Conservation (phyloP, 30 jellyfish, hydroid and myxozoan species). For the Rhopilema esculentum region DNA sequence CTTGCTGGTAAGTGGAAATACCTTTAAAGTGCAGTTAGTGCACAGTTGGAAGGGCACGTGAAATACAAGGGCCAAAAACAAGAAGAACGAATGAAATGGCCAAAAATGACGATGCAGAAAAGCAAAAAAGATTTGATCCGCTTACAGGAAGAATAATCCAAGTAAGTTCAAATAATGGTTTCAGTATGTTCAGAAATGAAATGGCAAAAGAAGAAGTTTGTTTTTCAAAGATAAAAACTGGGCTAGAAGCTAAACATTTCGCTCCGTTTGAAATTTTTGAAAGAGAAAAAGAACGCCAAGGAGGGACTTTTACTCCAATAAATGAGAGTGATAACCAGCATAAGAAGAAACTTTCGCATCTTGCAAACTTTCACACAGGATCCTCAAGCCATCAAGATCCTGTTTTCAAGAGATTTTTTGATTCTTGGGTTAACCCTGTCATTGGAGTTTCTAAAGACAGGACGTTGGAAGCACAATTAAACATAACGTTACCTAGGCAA, state of each 20-base stretch:
- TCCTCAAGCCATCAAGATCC: background rate
- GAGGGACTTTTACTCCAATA: background rate
- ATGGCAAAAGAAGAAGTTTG: background rate
- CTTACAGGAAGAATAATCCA: slow-evolving; percentile 53
- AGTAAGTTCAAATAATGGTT: slow-evolving; percentile 41
- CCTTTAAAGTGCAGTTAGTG: too few species aligned
- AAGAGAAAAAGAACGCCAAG: background rate
- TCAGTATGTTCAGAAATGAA: slow-evolving; percentile 14
- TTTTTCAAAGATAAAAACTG: slow-evolving; percentile 14
- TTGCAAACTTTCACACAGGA: background rate
- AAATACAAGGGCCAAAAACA: background rate
- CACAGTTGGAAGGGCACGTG: too few species aligned
- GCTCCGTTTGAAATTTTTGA: background rate
- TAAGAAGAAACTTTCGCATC: background rate
- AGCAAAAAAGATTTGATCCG: slow-evolving; percentile 36
- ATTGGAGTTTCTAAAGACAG: slow-evolving; percentile 72
- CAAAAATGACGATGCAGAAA: background rate
- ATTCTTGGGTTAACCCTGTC: slow-evolving; percentile 88
- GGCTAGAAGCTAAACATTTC: background rate
- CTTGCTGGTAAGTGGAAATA: too few species aligned
- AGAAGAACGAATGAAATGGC: background rate
- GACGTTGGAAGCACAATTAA: slow-evolving; percentile 41
- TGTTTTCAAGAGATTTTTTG: background rate
- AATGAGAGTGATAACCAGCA: background rate
- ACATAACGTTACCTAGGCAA: slow-evolving; percentile 2